phyloP scores from a whole-genome alignment of 1,140 invertebrate genomes.

The Bombus difficillimus region DNA sequence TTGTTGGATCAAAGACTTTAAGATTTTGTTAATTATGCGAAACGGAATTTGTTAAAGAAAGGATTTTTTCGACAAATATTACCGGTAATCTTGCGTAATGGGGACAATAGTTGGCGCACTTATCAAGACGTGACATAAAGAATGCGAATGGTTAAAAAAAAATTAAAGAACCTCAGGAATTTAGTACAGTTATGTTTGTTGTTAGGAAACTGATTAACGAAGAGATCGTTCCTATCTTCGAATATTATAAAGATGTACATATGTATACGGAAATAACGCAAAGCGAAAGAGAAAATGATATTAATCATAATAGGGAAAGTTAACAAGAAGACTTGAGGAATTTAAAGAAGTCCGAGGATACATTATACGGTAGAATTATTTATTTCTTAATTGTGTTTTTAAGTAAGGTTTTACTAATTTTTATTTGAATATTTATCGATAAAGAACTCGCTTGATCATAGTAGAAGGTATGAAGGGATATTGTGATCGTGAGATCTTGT shows the following conservation, averaged over 20 bases:
- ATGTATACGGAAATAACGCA: not conserved
- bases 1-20: not conserved
- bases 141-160: not conserved
- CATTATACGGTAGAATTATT: conserved; percentile 18
- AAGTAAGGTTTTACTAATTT: conserved; percentile 10
- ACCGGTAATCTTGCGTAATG: not conserved
- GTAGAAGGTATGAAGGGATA: not conserved
- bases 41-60: not conserved
- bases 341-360: not conserved
- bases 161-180: conserved; percentile 40
- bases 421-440: conserved; percentile 41
- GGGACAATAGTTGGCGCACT: conserved; percentile 33
- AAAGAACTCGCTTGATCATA: conserved; percentile 14
- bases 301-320: not conserved
- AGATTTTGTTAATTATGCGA: not conserved
- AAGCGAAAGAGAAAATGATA: not conserved
- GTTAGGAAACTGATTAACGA: conserved; percentile 28
- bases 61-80: not conserved
- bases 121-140: not conserved
- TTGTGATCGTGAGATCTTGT: conserved; percentile 4
- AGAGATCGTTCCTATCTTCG: conserved; percentile 44
- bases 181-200: conserved; percentile 17
- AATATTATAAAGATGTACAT: conserved; percentile 12
- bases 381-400: conserved; percentile 14
- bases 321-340: not conserved